Evolutionary conservation across 2,888 invertebrate species (phyloP).

Genomic region (Disparrhopalites patrizii): DNA sequence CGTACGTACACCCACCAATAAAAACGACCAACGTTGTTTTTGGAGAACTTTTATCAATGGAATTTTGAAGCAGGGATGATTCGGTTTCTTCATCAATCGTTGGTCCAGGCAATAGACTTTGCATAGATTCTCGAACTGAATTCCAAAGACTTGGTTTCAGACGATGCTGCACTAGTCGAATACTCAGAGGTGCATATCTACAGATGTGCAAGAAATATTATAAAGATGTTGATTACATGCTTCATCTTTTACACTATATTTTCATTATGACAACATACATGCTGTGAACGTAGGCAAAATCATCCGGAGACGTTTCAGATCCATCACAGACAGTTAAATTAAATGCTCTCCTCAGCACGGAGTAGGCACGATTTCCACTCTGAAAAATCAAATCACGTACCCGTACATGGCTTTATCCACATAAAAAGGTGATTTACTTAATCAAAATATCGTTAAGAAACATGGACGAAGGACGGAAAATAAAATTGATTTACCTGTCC

Average conservation of each 20-base stretch:
- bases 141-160: constrained; percentile 58
- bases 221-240: background rate
- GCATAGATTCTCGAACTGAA: constrained; percentile 76
- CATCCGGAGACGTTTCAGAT: constrained; percentile 67
- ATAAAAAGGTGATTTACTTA: too few relatives aligned
- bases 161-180: constrained; percentile 73
- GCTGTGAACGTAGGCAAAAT: constrained; percentile 47
- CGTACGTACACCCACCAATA: constrained; percentile 94
- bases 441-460: too few relatives aligned
- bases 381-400: too few relatives aligned
- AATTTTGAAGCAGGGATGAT: constrained; percentile 30
- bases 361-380: constrained; percentile 41
- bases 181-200: constrained; percentile 82
- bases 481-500: constrained; percentile 65
- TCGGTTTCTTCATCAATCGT: constrained; percentile 53
- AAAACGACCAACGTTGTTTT: constrained; percentile 86
- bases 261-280: constrained; percentile 33
- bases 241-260: background rate
- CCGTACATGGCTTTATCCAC: too few relatives aligned
- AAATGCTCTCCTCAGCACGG: constrained; percentile 59
- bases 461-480: too few relatives aligned
- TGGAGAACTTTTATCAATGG: constrained; percentile 53
- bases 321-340: constrained; percentile 84
- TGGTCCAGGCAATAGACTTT: constrained; percentile 71
- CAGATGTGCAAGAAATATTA: background rate